These are phyloP conservation scores for Xestia ashworthii DNA, from an alignment of 2,888 invertebrate species.

Conservation along the genomic window DNA sequence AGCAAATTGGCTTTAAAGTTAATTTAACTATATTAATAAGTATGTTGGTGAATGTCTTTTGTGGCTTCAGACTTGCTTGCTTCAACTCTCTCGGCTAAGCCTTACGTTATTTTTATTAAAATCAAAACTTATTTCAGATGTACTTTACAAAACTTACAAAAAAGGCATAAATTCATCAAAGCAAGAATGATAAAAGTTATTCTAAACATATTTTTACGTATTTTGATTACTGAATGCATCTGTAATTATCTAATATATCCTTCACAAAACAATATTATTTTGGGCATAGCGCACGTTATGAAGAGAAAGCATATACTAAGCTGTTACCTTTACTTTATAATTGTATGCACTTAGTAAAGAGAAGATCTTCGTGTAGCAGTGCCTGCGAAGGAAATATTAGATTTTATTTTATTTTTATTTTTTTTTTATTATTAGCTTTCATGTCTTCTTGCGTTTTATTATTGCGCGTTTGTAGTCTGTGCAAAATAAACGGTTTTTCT, in stretches of 20 bases:
- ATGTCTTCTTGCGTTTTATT: too few species aligned
- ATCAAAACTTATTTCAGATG: constrained; percentile 12
- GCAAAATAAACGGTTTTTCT: too few species aligned
- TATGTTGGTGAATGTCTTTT: constrained; percentile 23
- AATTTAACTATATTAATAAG: constrained; percentile 2
- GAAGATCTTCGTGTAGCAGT: too few species aligned
- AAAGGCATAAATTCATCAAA: neutral
- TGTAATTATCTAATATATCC: neutral
- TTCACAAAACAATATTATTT: neutral
- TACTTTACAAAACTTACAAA: neutral
- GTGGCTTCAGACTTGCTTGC: constrained; percentile 40
- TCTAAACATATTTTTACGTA: neutral
- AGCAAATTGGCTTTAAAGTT: neutral
- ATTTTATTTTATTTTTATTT: too few species aligned
- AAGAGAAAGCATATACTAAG: neutral
- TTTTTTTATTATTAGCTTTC: too few species aligned
- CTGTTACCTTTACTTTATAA: neutral
- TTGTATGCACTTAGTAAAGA: neutral
- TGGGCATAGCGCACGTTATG: neutral
- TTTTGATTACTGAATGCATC: neutral
- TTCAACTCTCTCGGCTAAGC: constrained; percentile 45
- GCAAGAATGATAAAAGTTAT: neutral
- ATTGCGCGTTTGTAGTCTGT: too few species aligned
- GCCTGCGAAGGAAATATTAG: too few species aligned
- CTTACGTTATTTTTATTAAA: neutral